Evolutionary conservation across 2,113 vertebrate genomes (phyloP).

Genomic region (Semnornis frantzii): DNA sequence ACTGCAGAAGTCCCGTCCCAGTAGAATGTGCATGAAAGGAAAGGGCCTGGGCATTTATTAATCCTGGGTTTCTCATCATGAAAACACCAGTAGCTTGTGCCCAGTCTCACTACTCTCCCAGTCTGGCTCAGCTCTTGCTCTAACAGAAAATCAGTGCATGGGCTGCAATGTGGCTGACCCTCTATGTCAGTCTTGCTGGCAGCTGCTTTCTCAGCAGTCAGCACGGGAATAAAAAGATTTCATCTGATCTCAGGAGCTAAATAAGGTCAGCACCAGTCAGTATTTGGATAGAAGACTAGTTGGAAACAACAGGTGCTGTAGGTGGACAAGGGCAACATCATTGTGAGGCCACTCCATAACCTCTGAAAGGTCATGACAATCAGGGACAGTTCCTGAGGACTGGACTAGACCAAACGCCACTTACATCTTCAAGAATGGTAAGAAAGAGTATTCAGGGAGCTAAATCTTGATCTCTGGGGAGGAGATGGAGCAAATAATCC

Average conservation of each 20-base stretch:
- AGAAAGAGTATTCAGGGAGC: background rate
- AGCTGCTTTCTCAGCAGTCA: background rate
- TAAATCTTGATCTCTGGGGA: background rate
- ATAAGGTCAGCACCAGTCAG: background rate
- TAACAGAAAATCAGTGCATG: rapidly evolving
- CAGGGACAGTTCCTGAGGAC: background rate
- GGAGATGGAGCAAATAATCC: background rate
- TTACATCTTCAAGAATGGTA: background rate
- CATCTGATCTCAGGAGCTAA: background rate
- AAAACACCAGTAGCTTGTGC: background rate
- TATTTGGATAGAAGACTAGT: background rate
- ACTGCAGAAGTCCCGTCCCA: background rate
- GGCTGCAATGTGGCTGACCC: background rate
- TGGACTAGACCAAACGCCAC: background rate
- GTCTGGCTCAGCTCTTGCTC: background rate
- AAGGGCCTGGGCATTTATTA: background rate
- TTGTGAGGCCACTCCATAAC: background rate
- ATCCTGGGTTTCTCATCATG: background rate
- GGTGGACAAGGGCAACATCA: background rate
- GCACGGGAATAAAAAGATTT: background rate
- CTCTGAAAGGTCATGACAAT: background rate
- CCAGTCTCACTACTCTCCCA: background rate
- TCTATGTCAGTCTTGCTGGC: background rate
- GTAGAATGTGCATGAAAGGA: background rate
- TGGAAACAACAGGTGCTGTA: background rate